These are phyloP conservation scores for Lucifuga dentata DNA, from an alignment of 2,113 vertebrate genomes.

Conservation along the genomic window DNA sequence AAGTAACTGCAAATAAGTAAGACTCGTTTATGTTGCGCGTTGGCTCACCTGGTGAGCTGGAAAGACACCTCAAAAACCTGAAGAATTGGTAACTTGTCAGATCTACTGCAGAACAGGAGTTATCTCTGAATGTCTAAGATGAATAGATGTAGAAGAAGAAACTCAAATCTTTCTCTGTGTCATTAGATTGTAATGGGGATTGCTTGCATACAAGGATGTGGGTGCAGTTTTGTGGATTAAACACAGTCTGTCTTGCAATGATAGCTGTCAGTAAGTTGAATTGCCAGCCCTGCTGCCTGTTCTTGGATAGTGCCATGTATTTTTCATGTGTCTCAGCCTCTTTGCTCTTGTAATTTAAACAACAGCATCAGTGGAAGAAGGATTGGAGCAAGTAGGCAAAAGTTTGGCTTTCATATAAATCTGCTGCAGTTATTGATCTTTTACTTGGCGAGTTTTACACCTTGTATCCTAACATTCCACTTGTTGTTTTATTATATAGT, in stretches of 20 bases:
- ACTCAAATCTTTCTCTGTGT: background rate
- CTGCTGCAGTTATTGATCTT: slow-evolving; percentile 50
- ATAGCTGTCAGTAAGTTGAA: slow-evolving; percentile 33
- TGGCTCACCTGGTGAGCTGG: too few relatives aligned
- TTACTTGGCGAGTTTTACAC: slow-evolving; percentile 22
- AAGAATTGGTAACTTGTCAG: too few relatives aligned
- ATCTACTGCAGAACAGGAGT: too few relatives aligned
- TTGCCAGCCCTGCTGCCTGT: background rate
- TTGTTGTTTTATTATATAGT: slow-evolving; percentile 46
- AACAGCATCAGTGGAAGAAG: slow-evolving; percentile 11
- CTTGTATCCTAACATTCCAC: slow-evolving; percentile 39
- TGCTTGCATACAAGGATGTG: background rate
- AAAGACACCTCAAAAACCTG: too few relatives aligned
- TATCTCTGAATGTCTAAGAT: too few relatives aligned
- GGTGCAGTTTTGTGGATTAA: slow-evolving; percentile 13
- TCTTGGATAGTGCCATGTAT: slow-evolving; percentile 13
- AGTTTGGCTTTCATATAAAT: slow-evolving; percentile 41
- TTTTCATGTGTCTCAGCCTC: slow-evolving; percentile 11
- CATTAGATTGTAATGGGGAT: background rate
- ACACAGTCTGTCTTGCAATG: slow-evolving; percentile 11
- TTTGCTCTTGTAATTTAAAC: slow-evolving; percentile 43
- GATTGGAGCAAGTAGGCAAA: slow-evolving; percentile 13
- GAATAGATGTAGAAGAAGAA: background rate
- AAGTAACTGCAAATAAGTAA: too few relatives aligned
- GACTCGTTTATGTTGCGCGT: too few relatives aligned